A percentile compares a stretch with the other conserved stretches of the same genome.
These are phyloP conservation scores for Heterochromis multidens DNA, from an alignment of 2,113 vertebrate genomes.

Conservation along the genomic window DNA sequence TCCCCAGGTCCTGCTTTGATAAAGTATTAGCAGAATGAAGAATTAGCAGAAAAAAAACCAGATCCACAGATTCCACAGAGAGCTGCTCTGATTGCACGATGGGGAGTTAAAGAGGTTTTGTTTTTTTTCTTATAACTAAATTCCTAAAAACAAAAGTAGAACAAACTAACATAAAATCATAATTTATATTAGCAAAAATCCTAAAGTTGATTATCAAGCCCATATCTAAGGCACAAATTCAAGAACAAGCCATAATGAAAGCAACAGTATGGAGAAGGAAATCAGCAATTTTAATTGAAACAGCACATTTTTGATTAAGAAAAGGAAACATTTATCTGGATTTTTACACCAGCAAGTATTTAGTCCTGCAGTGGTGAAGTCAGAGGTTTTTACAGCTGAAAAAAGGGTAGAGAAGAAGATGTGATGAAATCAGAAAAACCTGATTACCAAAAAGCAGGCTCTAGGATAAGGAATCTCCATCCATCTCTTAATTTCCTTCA, in stretches of 20 bases:
- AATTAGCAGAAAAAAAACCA: neutral
- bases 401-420: neutral
- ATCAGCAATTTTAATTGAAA: conserved; percentile 14
- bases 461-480: neutral
- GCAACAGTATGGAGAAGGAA: neutral
- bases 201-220: neutral
- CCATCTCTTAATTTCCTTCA: conserved; percentile 31
- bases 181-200: neutral
- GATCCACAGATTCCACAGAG: neutral
- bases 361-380: conserved; percentile 24
- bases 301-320: neutral
- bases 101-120: neutral
- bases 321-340: conserved; percentile 29
- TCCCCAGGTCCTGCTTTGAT: neutral
- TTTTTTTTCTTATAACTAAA: neutral
- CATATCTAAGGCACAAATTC: neutral
- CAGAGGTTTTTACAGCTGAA: conserved; percentile 67
- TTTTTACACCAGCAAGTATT: neutral
- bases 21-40: neutral
- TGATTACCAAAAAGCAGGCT: conserved; percentile 43
- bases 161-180: neutral
- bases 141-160: neutral
- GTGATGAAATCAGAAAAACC: conserved; percentile 40
- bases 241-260: neutral
- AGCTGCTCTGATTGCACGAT: neutral